phyloP scores from a whole-genome alignment of 2,888 invertebrate species.

The Metellina segmentata region DNA sequence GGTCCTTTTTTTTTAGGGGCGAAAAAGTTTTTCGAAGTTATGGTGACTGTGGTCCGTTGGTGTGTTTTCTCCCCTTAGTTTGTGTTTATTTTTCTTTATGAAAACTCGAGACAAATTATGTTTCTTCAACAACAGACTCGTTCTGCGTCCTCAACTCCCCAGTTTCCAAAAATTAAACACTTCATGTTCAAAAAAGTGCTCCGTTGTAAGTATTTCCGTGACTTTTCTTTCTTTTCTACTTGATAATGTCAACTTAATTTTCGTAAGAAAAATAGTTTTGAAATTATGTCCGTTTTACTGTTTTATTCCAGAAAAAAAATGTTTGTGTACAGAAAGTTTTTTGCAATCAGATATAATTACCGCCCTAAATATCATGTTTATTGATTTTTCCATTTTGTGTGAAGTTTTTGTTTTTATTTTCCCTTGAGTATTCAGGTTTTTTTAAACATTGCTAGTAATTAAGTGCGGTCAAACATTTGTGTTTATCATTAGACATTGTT shows the following conservation, averaged over 20 bases:
- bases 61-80: background rate
- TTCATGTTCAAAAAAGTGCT: background rate
- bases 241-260: background rate
- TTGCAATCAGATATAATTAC: background rate
- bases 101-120: background rate
- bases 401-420: background rate
- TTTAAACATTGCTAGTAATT: too few species aligned
- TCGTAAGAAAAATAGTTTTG: background rate
- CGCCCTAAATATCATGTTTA: background rate
- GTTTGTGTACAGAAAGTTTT: background rate
- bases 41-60: background rate
- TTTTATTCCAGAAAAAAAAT: background rate
- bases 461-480: too few species aligned
- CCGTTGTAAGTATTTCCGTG: background rate
- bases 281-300: background rate
- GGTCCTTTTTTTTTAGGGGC: conserved; percentile 20
- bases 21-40: conserved; percentile 34
- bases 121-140: background rate
- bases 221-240: background rate
- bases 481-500: too few species aligned
- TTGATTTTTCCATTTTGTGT: background rate
- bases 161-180: background rate
- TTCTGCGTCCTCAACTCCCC: background rate
- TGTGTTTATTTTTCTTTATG: background rate
- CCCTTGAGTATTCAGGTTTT: background rate